Conservation (phyloP, 1,140 invertebrate species). For the Stenopsyche tienmushanensis region DNA sequence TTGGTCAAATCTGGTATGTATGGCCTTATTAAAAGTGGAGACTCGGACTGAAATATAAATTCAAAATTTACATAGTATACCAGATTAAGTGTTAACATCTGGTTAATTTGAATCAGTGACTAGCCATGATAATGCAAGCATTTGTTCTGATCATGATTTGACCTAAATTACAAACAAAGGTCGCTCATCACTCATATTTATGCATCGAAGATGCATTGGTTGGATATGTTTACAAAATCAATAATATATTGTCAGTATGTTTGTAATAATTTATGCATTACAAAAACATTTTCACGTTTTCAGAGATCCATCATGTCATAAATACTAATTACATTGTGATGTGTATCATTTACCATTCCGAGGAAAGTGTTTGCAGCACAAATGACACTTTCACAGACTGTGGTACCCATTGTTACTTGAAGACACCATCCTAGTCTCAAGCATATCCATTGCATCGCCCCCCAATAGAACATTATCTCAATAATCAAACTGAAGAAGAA, state of each 20-base stretch:
- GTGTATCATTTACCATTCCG: constrained; percentile 72
- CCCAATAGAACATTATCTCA: constrained; percentile 84
- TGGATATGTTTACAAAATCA: too few relatives aligned
- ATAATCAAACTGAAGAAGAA: constrained; percentile 90
- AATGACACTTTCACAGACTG: constrained; percentile 88
- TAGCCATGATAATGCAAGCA: too few relatives aligned
- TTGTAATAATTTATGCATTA: too few relatives aligned
- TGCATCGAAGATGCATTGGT: too few relatives aligned
- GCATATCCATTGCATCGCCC: constrained; percentile 84
- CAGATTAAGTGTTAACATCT: too few relatives aligned
- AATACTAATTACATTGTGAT: not conserved
- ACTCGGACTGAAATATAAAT: constrained; percentile 73
- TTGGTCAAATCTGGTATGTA: constrained; percentile 80
- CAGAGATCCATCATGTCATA: too few relatives aligned
- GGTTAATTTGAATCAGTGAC: too few relatives aligned
- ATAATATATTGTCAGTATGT: too few relatives aligned
- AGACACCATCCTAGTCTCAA: constrained; percentile 78
- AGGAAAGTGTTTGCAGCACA: constrained; percentile 91
- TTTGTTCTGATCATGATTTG: too few relatives aligned
- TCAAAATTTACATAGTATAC: constrained; percentile 4
- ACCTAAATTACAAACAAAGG: too few relatives aligned
- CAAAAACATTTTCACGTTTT: too few relatives aligned
- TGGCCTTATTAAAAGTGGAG: constrained; percentile 83
- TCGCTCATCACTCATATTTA: too few relatives aligned
- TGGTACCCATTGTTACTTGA: constrained; percentile 76